Evolutionary conservation across 2,113 vertebrate genomes (phyloP), one percentile per base, ranked within the genome.

Genomic region (Scortum barcoo): DNA sequence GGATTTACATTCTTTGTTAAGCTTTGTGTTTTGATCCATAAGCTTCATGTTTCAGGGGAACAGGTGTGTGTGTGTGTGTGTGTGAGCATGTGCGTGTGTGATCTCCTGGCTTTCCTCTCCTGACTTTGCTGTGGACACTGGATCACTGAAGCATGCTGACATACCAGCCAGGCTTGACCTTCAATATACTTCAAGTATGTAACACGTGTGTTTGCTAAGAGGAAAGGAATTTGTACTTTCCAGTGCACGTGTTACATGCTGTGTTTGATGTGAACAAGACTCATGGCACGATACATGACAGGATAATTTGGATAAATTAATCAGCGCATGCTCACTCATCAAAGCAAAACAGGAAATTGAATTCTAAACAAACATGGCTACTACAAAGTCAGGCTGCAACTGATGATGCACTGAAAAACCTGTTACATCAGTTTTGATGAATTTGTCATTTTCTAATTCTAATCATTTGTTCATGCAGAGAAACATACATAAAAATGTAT

Each of bases 1-100:
- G 44, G 42, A 71, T 28, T 46, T 65, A 11, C n/a, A 63, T 65
- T 83, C 17, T 66, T 58, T 26, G 44, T 56, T 40, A 28, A 36
- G 26, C 24, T 66, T 42, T 61, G 53, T 73, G 38, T 73, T 73
- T 26, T 22, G 56, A 73, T 2, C 9, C 24, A 3, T 28, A 5
- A 6, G 19, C 46, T 50, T 50, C n/a, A 30, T 62, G 48, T 81
- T 44, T 51, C 17, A 17, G 24, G 1, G 54, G 4, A 57, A 48
- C 57, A 40, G n/a, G 46, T 70, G 61, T 42, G 24, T 30, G 38
- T n/a, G 56, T 56, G 48, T 48, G 40, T 56, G 13, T 26, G 65
- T 61, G 33, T 62, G 19, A 24, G 60, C 33, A 36, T 56, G 24
- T 12, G 50, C 54, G 28, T 22, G 16, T 38, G 16, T 17, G 66